Evolutionary conservation across 2,113 vertebrate species (phyloP), one percentile per base, ranked within the genome.

Genomic region (Petrocephalus zakoni): DNA sequence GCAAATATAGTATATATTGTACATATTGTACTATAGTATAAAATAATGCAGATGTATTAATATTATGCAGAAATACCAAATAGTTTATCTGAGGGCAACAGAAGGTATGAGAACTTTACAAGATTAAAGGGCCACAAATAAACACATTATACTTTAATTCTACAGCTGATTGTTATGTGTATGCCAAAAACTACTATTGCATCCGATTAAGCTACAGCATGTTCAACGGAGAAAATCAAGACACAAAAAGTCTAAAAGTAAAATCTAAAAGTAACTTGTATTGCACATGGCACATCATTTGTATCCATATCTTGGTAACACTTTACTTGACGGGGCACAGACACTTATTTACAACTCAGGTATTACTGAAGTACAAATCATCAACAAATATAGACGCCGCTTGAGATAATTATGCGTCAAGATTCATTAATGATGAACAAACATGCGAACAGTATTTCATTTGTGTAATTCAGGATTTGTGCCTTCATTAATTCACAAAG

Each of bases 11-110:
- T 85, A 89, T 91, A 37, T 84, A 84, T 47, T 92, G 90, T 92
- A 91, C 87, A 89, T 91, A 58, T 86, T 93, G 15, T 90, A 90
- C 89, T 89, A 88, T 90, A 88, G 61, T 64, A 72, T 72, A 52
- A 87, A 90, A 42, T 86, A 87, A 81, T 37, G 5, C 88, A 86
- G 90, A 87, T 90, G 86, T 86, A 85, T 83, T 21, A 91, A 90
- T 53, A 85, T 88, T 85, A 68, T 61, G 85, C 87, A 83, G 52
- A 55, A 29, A 29, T 85, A 0, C 49, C 15, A 19, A 75, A 51
- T 34, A 88, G n/a, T 64, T 87, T 15, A 4, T 53, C 68, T 78
- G 21, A 81, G 46, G 37, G 37, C 1, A 37, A 82, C 15, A n/a
- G 19, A 86, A 37, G 52, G 21, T 56, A 25, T 13, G 51, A 58